Base-by-base conservation (phyloP, 2,113 vertebrate genomes). In the Campylorhamphus procurvoides region DNA sequence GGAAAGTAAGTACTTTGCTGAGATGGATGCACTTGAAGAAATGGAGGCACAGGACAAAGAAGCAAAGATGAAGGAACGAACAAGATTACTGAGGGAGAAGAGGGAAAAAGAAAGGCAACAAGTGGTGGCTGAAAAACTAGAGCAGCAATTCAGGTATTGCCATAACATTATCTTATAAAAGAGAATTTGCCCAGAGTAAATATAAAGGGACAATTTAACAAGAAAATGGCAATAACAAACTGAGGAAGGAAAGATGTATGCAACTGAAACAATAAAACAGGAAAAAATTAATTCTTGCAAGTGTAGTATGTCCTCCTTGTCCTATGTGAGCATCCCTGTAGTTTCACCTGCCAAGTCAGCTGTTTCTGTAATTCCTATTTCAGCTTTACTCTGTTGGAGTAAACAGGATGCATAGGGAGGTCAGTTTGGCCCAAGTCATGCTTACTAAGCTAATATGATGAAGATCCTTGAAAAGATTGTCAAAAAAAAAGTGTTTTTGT, bases 141-240 rank as follows among this genome's bases (percentile, higher is more conserved):
- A 99, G 6, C 99, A 99, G 84, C 98, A 98, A 29, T 99, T 99
- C 98, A 98, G 98, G 99, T 99, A 98, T 84, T 35, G 15, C 64
- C 52, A 23, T 53, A 35, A 59, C 66, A 37, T 46, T 64, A 25
- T 4, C 10, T 56, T 56, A 35, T 4, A 14, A 78, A 66, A 72
- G 7, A 83, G 71, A 62, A 69, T n/a, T 76, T 89, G 17, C 19
- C 23, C 23, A 3, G 25, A 50, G 28, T 71, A 78, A 71, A 80
- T 80, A 49, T 22, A 14, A 23, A 66, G 83, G 52, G 15, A 27
- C n/a, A 78, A 18, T 89, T 60, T 79, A 56, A 73, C 8, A 73
- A 44, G 31, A 71, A 59, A 84, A 7, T 28, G 35, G 16, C 17
- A 42, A 1, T 47, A 68, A 40, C 20, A 39, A 73, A 72, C 11